These are phyloP conservation scores for Astur gentilis DNA, from an alignment of 2,113 vertebrate species.

Conservation along the genomic window DNA sequence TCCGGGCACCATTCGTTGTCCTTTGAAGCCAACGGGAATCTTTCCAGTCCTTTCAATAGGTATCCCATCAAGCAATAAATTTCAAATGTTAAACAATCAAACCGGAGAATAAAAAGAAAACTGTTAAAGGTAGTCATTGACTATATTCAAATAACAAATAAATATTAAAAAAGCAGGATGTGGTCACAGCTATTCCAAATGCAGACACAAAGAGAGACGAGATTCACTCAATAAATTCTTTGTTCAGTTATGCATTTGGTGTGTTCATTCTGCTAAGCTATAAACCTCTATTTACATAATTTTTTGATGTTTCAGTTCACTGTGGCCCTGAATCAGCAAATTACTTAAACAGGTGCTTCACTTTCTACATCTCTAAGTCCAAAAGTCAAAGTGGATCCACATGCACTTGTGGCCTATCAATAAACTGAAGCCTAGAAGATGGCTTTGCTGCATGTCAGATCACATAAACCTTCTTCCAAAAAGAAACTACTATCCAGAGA, in stretches of 20 bases:
- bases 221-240: conserved; percentile 21
- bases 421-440: not conserved
- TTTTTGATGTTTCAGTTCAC: not conserved
- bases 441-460: not conserved
- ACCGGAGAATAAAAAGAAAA: not conserved
- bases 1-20: not conserved
- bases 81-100: conserved; percentile 36
- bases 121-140: not conserved
- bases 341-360: not conserved
- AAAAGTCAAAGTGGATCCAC: not conserved
- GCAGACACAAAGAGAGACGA: not conserved
- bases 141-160: conserved; percentile 14
- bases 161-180: not conserved
- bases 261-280: not conserved
- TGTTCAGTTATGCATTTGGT: not conserved
- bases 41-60: conserved; percentile 41
- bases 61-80: conserved; percentile 39
- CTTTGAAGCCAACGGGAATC: conserved; percentile 37
- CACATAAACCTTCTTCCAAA: not conserved
- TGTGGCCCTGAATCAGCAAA: not conserved
- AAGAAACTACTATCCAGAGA: not conserved
- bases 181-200: conserved; percentile 15
- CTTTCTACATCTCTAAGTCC: not conserved
- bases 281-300: not conserved
- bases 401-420: not conserved